A percentile compares a stretch with the other conserved stretches of the same genome.
Conservation (phyloP, 2,888 invertebrate genomes). For the Cheilosia pagana region DNA sequence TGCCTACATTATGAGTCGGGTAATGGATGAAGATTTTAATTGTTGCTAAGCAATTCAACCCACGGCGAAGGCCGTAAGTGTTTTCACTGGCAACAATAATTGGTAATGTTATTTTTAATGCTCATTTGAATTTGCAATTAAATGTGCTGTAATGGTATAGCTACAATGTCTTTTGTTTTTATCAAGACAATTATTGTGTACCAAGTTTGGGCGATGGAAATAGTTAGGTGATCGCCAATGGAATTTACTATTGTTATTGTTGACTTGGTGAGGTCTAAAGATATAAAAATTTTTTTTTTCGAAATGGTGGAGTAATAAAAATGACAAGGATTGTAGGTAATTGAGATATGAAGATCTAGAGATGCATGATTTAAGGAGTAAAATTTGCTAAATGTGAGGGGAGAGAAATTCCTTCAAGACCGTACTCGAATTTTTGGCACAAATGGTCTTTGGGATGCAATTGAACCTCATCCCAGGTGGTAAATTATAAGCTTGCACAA, state of each 20-base stretch:
- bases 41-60: conserved; percentile 27
- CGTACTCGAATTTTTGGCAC: too few relatives aligned
- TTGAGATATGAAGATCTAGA: too few relatives aligned
- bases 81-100: conserved; percentile 3
- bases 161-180: conserved; percentile 1
- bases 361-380: too few relatives aligned
- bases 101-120: conserved; percentile 18
- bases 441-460: too few relatives aligned
- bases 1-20: conserved; percentile 29
- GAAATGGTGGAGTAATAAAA: too few relatives aligned
- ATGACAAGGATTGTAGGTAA: too few relatives aligned
- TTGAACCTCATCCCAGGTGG: too few relatives aligned
- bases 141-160: conserved; percentile 25
- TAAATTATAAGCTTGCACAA: too few relatives aligned
- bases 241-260: background rate
- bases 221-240: conserved; percentile 7
- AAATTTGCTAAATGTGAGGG: too few relatives aligned
- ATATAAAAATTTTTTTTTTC: too few relatives aligned
- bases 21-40: conserved; percentile 36
- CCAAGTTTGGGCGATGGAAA: background rate
- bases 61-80: conserved; percentile 40
- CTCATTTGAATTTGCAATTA: conserved; percentile 32
- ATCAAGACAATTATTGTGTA: background rate
- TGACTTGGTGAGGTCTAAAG: background rate
- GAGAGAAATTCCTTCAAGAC: too few relatives aligned